Evolutionary conservation across 2,888 invertebrate genomes (phyloP), one percentile per base, ranked within the genome.

Genomic region (Bedellia somnulentella): DNA sequence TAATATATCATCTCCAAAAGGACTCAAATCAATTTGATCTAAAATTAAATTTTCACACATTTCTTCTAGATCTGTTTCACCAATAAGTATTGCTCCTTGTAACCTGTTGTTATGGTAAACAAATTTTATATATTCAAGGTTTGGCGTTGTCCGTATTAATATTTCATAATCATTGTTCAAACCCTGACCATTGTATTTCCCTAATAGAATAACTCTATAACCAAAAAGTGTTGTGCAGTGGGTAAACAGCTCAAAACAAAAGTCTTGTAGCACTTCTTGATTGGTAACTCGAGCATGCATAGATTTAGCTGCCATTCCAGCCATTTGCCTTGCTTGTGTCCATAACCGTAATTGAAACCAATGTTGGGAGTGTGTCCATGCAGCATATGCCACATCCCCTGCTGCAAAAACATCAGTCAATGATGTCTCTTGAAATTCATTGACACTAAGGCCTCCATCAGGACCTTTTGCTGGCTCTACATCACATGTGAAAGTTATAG

Each of bases 271-370:
- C 9, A 89, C 78, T 39, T 78, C 75, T 59, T 89, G 83, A 5
- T 80, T 71, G 8, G 61, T 77, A 5, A 80, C 50, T 37, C 64
- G 64, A 1, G 81, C 82, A 36, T 82, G 80, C 91, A 99, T 97
- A 33, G 88, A 85, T 57, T 89, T 89, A 0, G 93, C 97, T 14
- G 92, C 94, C 78, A 93, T 95, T 31, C 83, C 81, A 6, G 97
- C 99, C 96, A 97, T 97, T 66, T 97, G 96, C 31, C 95, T 77
- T 0, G 98, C 99, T 67, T 99, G 99, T 1, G 95, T 93, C 99
- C 99, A 99, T 18, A 99, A 64, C 35, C 94, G 81, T 86, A 98
- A 90, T 75, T 96, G 90, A 57, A 92, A 89, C 95, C 95, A 95
- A 50, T 93, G 88, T 14, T 80, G 70, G 0, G 90, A 83, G 36